Evolutionary conservation across 2,113 vertebrate genomes (phyloP).

Genomic region (Penelope pileata): DNA sequence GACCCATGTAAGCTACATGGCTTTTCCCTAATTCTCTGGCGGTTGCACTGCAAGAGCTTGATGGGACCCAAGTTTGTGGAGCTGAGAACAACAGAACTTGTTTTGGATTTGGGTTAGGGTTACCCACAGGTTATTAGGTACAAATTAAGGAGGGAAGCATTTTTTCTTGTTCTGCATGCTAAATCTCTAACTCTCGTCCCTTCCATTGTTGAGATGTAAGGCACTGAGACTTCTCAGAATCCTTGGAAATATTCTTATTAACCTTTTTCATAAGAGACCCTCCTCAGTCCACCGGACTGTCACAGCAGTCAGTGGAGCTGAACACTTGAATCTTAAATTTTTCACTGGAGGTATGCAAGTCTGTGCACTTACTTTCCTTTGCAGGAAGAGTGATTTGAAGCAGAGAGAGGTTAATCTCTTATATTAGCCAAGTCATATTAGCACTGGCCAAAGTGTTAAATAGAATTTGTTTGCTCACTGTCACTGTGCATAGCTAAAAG

Average conservation of each 20-base stretch:
- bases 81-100: background rate
- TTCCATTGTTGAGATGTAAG: background rate
- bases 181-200: background rate
- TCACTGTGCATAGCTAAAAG: background rate
- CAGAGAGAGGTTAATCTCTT: slow-evolving; percentile 27
- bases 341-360: background rate
- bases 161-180: background rate
- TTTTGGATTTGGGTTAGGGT: background rate
- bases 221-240: background rate
- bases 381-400: background rate
- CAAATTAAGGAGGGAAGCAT: background rate
- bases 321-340: background rate
- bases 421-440: background rate
- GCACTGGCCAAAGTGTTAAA: background rate
- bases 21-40: background rate
- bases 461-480: slow-evolving; percentile 25
- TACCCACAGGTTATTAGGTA: background rate
- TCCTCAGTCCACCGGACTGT: background rate
- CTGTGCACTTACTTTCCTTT: background rate
- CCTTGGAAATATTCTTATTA: background rate
- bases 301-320: background rate
- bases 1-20: background rate
- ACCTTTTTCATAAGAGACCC: background rate
- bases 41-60: background rate
- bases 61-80: background rate